phyloP scores from a whole-genome alignment of 2,113 vertebrate species.

The Tachycineta bicolor region DNA sequence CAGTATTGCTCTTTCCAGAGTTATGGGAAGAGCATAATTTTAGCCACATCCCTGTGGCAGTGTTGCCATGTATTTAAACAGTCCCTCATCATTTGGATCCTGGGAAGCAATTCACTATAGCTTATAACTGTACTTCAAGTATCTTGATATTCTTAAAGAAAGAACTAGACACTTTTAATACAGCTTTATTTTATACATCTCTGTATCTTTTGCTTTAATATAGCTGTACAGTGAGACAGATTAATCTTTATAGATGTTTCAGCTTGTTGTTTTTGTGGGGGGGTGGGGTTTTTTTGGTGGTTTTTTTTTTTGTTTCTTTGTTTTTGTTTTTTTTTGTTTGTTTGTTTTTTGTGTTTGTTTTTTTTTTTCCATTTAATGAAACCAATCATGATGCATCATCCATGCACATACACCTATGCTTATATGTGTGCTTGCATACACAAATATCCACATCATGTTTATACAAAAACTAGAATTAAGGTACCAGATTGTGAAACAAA shows the following conservation, averaged over 20 bases:
- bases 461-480: background rate
- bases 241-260: background rate
- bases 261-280: background rate
- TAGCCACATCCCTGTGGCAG: background rate
- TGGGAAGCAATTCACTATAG: background rate
- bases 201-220: background rate
- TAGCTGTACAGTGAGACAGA: background rate
- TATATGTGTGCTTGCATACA: background rate
- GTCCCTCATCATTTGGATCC: background rate
- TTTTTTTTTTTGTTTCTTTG: background rate
- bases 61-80: background rate
- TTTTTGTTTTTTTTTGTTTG: background rate
- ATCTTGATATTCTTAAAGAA: background rate
- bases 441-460: background rate
- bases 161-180: background rate
- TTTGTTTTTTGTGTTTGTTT: background rate
- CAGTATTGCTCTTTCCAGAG: background rate
- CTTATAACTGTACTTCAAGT: background rate
- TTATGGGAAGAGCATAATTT: background rate
- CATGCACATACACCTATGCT: background rate
- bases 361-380: background rate
- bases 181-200: background rate
- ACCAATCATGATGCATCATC: background rate
- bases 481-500: background rate
- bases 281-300: too few species aligned